These are phyloP conservation scores for Spodoptera litura DNA, from an alignment of 1,140 invertebrate species.

Conservation along the genomic window DNA sequence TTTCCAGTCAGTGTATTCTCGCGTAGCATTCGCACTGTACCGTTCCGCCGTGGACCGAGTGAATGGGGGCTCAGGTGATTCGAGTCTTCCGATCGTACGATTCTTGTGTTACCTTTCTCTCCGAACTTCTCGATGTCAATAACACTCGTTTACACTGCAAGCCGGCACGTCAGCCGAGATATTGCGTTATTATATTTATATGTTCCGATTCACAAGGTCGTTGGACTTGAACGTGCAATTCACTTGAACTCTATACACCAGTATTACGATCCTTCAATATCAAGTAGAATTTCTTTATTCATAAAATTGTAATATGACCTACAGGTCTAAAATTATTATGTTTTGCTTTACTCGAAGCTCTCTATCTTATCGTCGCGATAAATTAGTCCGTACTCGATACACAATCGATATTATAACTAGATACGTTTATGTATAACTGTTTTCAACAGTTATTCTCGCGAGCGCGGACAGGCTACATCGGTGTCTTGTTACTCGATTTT, in stretches of 20 bases:
- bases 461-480: conserved; percentile 65
- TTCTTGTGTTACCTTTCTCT: conserved; percentile 58
- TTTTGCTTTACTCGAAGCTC: conserved; percentile 53
- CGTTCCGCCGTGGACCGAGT: conserved; percentile 57
- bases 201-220: conserved; percentile 60
- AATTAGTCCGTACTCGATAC: conserved; percentile 77
- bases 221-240: conserved; percentile 59
- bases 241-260: conserved; percentile 11
- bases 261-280: not conserved
- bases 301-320: conserved; percentile 47
- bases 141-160: conserved; percentile 53
- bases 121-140: conserved; percentile 56
- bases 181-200: conserved; percentile 53
- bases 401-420: conserved; percentile 76
- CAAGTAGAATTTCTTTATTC: not conserved
- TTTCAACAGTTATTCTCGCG: conserved; percentile 76
- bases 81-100: conserved; percentile 59
- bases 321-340: conserved; percentile 56
- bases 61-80: conserved; percentile 62
- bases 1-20: conserved; percentile 61
- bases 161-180: conserved; percentile 5
- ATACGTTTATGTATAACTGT: conserved; percentile 65
- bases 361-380: conserved; percentile 82
- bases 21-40: conserved; percentile 61
- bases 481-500: conserved; percentile 52